These are phyloP conservation scores for Syrmaticus mikado DNA, from an alignment of 2,113 vertebrate species.

Conservation along the genomic window DNA sequence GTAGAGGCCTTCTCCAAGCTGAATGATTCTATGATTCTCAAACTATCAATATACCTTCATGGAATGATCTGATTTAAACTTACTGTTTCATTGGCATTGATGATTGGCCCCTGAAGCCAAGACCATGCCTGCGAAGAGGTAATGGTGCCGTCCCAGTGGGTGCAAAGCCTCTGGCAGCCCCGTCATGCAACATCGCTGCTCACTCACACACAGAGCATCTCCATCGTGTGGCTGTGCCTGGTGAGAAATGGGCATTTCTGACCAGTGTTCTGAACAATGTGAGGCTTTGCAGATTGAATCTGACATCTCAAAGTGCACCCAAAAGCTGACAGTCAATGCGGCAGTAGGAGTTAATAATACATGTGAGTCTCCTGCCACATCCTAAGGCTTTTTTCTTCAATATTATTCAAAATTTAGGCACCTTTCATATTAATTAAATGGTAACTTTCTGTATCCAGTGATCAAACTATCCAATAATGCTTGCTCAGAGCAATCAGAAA, in stretches of 20 bases:
- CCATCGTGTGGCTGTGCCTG: fast-evolving
- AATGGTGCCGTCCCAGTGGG: background rate
- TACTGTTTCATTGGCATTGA: background rate
- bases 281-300: background rate
- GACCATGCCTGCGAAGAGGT: background rate
- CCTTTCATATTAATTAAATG: conserved; percentile 72
- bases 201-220: fast-evolving
- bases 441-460: conserved; percentile 58
- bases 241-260: background rate
- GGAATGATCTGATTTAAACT: background rate
- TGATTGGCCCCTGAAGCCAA: background rate
- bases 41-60: fast-evolving
- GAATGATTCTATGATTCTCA: background rate
- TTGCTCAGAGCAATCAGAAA: conserved; percentile 66
- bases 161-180: background rate
- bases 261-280: background rate
- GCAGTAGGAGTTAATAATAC: conserved; percentile 51
- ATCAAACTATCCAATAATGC: conserved; percentile 67
- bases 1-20: background rate
- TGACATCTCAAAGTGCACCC: background rate
- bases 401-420: conserved; percentile 68
- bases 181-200: fast-evolving
- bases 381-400: conserved; percentile 61
- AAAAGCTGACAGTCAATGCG: background rate
- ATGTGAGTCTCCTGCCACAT: background rate